Conservation (phyloP, 2,888 invertebrate genomes). For the Chaitophorus viminalis region DNA sequence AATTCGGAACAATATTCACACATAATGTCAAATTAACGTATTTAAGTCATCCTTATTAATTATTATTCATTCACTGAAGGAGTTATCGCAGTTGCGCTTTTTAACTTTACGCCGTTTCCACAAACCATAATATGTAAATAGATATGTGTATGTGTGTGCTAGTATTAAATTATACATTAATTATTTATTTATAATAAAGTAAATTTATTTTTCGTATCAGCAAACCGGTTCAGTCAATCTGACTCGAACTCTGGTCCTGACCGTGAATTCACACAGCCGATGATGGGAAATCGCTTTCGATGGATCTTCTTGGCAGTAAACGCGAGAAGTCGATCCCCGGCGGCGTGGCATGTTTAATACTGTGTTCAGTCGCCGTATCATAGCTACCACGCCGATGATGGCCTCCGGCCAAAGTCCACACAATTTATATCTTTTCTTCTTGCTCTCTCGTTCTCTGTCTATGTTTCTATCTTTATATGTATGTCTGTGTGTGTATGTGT, state of each 20-base stretch:
- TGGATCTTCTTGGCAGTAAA: not conserved
- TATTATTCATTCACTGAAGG: not conserved
- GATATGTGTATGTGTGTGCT: too few relatives aligned
- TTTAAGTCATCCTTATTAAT: too few relatives aligned
- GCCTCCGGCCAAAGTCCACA: conserved; percentile 9
- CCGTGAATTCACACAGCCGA: not conserved
- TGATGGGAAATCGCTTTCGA: not conserved
- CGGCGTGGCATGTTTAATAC: too few relatives aligned
- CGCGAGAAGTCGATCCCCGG: not conserved
- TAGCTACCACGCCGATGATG: not conserved
- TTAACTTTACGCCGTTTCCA: not conserved
- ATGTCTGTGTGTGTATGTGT: not conserved
- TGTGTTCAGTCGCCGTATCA: too few relatives aligned
- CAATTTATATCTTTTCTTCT: not conserved
- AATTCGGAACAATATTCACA: not conserved
- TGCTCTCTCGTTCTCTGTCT: not conserved
- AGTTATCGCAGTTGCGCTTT: not conserved
- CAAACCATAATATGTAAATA: too few relatives aligned
- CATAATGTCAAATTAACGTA: not conserved
- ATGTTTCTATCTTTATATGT: not conserved
- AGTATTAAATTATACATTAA: too few relatives aligned
- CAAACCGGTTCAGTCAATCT: not conserved
- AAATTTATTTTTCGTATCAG: too few relatives aligned
- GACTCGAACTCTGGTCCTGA: too few relatives aligned
- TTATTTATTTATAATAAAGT: too few relatives aligned